Conservation (phyloP, 2,113 vertebrate species). For the Thinocorus orbignyianus region DNA sequence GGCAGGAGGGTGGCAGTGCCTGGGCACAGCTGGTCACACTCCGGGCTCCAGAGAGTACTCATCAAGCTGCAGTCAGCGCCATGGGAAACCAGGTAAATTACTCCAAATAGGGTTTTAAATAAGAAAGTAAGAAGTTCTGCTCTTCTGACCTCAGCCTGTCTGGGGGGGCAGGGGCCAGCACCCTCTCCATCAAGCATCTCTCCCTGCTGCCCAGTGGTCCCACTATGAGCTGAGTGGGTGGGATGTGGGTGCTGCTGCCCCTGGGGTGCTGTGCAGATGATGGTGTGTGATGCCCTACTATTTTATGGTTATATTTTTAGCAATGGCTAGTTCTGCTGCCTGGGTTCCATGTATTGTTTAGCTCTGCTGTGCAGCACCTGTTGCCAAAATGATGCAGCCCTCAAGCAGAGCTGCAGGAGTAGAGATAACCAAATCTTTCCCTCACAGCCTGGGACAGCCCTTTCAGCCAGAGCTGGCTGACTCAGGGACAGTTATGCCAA, state of each 20-base stretch:
- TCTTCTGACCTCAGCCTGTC: neutral
- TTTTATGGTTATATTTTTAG: rapidly evolving
- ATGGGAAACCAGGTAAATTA: rapidly evolving
- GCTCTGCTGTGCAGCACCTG: neutral
- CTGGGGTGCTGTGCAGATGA: neutral
- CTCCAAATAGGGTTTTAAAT: neutral
- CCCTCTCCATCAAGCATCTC: neutral
- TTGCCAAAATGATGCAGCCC: neutral
- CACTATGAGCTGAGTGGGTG: rapidly evolving
- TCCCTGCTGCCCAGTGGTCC: neutral
- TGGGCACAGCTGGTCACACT: rapidly evolving
- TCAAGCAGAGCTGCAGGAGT: neutral
- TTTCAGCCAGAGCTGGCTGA: neutral
- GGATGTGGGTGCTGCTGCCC: neutral
- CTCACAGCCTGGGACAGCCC: rapidly evolving
- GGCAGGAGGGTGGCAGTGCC: neutral
- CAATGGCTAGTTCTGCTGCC: neutral
- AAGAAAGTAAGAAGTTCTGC: neutral
- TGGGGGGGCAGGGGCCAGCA: too few relatives aligned
- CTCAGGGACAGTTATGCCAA: rapidly evolving
- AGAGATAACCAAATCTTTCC: too few relatives aligned
- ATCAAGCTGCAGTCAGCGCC: rapidly evolving
- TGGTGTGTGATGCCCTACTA: too few relatives aligned
- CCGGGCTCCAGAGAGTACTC: rapidly evolving
- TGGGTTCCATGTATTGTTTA: neutral